Percentiles rank a stretch among this genome's conserved stretches.
These are phyloP conservation scores for Tautogolabrus adspersus DNA, from an alignment of 2,113 vertebrate genomes.

Conservation along the genomic window DNA sequence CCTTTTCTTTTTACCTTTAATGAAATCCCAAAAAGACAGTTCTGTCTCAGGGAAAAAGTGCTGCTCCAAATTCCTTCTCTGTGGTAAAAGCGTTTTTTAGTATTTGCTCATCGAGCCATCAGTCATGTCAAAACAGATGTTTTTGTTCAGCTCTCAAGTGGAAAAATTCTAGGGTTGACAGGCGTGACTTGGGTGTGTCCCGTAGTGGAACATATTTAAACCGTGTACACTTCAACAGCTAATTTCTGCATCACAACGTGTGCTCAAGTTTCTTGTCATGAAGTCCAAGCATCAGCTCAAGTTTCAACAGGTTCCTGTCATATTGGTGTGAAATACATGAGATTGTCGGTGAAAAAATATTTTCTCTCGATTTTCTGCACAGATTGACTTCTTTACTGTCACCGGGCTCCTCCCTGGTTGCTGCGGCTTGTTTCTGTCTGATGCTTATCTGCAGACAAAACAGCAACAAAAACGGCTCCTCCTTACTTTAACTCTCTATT, in stretches of 20 bases:
- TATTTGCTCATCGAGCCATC: background rate
- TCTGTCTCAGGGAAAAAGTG: background rate
- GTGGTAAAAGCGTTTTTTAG: background rate
- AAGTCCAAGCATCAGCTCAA: background rate
- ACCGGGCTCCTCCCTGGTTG: background rate
- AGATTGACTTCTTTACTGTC: background rate
- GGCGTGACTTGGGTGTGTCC: conserved; percentile 21
- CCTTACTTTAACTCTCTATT: no score
- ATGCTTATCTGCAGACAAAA: background rate
- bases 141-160: conserved; percentile 7
- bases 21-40: background rate
- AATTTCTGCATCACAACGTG: background rate
- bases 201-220: background rate
- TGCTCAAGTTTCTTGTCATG: background rate
- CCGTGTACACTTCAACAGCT: background rate
- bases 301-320: conserved; percentile 5
- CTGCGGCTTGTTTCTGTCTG: background rate
- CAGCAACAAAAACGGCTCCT: no score
- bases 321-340: background rate
- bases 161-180: conserved; percentile 29
- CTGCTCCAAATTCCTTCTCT: background rate
- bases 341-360: background rate
- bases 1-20: no score
- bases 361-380: background rate
- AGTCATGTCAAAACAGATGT: conserved; percentile 32